These are phyloP conservation scores for Alaudala cheleensis DNA, from an alignment of 2,113 vertebrate species.

Conservation along the genomic window DNA sequence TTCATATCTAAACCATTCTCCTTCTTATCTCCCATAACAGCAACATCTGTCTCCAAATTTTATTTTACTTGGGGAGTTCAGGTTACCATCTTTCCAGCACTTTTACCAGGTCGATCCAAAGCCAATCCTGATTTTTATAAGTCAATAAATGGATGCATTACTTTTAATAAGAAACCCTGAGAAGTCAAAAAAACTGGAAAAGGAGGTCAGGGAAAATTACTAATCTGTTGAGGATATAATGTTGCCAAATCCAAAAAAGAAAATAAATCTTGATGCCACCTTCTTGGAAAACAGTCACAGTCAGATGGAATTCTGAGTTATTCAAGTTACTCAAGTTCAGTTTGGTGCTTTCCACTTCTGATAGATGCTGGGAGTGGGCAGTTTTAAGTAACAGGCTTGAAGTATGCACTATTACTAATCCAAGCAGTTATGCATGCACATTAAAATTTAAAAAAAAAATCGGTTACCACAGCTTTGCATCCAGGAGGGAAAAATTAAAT, in stretches of 20 bases:
- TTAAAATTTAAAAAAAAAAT: neutral
- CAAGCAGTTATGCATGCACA: neutral
- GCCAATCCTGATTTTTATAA: slow-evolving; percentile 58
- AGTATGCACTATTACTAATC: neutral
- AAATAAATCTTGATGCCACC: neutral
- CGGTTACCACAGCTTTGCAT: neutral
- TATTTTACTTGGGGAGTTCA: slow-evolving; percentile 35
- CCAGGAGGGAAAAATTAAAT: neutral
- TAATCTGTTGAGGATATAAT: neutral
- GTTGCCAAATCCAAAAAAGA: neutral
- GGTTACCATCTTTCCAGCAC: slow-evolving; percentile 52
- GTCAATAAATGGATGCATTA: slow-evolving; percentile 53
- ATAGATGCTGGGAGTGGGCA: neutral
- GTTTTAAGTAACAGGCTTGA: neutral
- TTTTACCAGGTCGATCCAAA: slow-evolving; percentile 52
- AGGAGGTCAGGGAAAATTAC: slow-evolving; percentile 7
- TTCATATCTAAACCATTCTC: neutral
- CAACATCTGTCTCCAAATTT: slow-evolving; percentile 24
- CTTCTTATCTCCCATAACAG: slow-evolving; percentile 28
- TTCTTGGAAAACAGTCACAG: neutral
- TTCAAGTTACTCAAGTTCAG: slow-evolving; percentile 29
- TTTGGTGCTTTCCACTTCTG: neutral
- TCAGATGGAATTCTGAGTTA: neutral
- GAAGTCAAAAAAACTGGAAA: neutral
- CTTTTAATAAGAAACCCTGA: slow-evolving; percentile 39